Conservation (phyloP, 1,140 invertebrate species). For the Batillaria attramentaria region DNA sequence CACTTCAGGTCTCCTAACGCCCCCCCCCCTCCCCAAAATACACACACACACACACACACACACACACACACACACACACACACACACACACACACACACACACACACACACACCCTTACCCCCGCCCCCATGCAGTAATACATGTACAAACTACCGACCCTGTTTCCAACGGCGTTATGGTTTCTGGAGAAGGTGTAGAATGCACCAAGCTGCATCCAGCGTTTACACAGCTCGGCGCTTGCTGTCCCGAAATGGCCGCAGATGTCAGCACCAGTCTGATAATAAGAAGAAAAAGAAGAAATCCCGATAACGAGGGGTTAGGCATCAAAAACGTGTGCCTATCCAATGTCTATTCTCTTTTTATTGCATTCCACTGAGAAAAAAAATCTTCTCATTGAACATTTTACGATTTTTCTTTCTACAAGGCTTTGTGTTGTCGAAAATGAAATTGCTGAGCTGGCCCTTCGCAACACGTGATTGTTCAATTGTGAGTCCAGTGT, state of each 20-base stretch:
- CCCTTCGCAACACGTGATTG: not conserved
- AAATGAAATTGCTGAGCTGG: not conserved
- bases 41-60: conserved; percentile 7
- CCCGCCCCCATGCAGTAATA: too few relatives aligned
- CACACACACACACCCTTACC: not conserved
- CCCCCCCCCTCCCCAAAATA: not conserved
- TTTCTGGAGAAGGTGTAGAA: conserved; percentile 66
- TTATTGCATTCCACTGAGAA: not conserved
- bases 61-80: not conserved
- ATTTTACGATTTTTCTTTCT: not conserved
- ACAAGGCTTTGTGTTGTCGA: not conserved
- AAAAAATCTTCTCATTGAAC: not conserved
- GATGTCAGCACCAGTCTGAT: conserved; percentile 64
- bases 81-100: not conserved
- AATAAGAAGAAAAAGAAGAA: not conserved
- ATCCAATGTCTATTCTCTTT: not conserved
- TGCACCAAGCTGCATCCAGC: conserved; percentile 67
- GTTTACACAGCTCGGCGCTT: conserved; percentile 56
- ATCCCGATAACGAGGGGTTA: too few relatives aligned
- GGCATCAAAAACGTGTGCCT: too few relatives aligned
- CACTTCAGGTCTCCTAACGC: not conserved
- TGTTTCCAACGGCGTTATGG: conserved; percentile 55
- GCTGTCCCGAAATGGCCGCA: conserved; percentile 60
- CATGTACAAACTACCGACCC: not conserved
- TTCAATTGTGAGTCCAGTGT: too few relatives aligned